phyloP scores from a whole-genome alignment of 2,113 vertebrate species.

The Peromyscus polionotus region DNA sequence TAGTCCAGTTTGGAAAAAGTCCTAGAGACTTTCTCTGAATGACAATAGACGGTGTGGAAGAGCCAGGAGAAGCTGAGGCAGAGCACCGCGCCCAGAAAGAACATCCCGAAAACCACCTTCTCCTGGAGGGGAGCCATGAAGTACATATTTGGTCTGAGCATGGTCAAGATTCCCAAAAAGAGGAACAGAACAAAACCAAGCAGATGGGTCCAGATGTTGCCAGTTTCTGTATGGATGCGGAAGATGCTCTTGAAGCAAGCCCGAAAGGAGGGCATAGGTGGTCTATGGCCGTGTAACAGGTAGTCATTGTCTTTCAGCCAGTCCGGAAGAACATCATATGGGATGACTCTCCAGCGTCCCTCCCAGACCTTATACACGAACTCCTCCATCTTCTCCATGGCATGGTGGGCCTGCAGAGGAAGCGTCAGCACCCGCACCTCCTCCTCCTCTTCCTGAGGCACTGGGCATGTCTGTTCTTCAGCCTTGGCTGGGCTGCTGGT shows the following conservation, averaged over 20 bases:
- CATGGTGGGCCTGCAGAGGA: conserved; percentile 93
- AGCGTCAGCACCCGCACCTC: conserved; percentile 90
- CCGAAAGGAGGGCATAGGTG: conserved; percentile 97
- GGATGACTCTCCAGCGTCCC: conserved; percentile 97
- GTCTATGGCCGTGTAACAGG: conserved; percentile 96
- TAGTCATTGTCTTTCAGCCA: conserved; percentile 99
- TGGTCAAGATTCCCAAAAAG: conserved; percentile 96
- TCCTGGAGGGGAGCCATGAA: conserved; percentile 99
- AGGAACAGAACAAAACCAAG: conserved; percentile 96
- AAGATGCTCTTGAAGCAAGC: conserved; percentile 98
- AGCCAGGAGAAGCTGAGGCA: conserved; percentile 98
- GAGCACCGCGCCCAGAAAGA: conserved; percentile 97
- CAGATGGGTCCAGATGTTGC: conserved; percentile 98
- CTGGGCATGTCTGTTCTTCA: conserved; percentile 85
- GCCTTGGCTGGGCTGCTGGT: conserved; percentile 82
- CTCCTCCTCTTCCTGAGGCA: conserved; percentile 89
- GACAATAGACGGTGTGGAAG: conserved; percentile 95
- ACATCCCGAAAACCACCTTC: conserved; percentile 99
- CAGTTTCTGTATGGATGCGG: conserved; percentile 97
- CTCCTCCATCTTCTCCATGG: conserved; percentile 96
- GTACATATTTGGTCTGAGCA: conserved; percentile 98
- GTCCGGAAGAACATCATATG: conserved; percentile 96
- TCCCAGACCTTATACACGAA: conserved; percentile 98
- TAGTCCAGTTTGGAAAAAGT: conserved; percentile 98
- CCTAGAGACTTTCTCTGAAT: conserved; percentile 94